Evolutionary conservation across 1,140 invertebrate species (phyloP).

Genomic region (Halotydeus destructor): DNA sequence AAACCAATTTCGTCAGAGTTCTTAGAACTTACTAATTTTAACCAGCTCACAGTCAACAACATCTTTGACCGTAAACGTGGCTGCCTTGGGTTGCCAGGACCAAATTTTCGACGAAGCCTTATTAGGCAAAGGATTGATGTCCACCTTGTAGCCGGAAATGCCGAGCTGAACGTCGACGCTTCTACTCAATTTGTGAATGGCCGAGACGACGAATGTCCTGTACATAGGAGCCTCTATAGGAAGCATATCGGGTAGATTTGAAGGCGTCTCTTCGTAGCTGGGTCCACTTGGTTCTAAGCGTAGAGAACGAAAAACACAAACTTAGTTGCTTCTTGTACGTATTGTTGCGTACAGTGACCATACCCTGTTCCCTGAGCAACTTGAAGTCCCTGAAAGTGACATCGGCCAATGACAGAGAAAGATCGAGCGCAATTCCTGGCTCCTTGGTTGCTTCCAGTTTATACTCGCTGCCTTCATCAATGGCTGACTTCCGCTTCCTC

Average conservation of each 20-base stretch:
- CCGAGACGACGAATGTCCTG: conserved; percentile 53
- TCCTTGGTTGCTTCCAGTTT: conserved; percentile 27
- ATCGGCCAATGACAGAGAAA: conserved; percentile 22
- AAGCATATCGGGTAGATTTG: conserved; percentile 25
- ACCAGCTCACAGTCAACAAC: conserved; percentile 63
- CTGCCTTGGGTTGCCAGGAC: conserved; percentile 40
- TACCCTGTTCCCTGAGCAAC: conserved; percentile 25
- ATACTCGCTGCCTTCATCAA: conserved; percentile 24
- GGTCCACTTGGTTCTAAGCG: neutral
- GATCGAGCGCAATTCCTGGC: conserved; percentile 24
- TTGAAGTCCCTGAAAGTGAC: conserved; percentile 27
- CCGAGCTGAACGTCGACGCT: conserved; percentile 63
- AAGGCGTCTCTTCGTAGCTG: too few species aligned
- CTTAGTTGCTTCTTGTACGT: neutral
- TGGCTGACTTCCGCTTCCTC: conserved; percentile 20
- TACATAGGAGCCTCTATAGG: conserved; percentile 60
- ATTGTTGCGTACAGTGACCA: conserved; percentile 16
- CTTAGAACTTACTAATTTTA: conserved; percentile 19
- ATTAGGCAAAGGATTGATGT: conserved; percentile 57
- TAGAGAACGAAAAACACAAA: conserved; percentile 2
- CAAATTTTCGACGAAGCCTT: conserved; percentile 40
- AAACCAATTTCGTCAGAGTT: neutral
- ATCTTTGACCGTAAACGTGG: conserved; percentile 56
- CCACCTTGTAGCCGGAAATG: conserved; percentile 69
- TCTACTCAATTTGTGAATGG: conserved; percentile 52